Percentiles rank a stretch among this genome's conserved stretches.
These are phyloP conservation scores for Lomographa bimaculata DNA, from an alignment of 2,888 invertebrate genomes.

Conservation along the genomic window DNA sequence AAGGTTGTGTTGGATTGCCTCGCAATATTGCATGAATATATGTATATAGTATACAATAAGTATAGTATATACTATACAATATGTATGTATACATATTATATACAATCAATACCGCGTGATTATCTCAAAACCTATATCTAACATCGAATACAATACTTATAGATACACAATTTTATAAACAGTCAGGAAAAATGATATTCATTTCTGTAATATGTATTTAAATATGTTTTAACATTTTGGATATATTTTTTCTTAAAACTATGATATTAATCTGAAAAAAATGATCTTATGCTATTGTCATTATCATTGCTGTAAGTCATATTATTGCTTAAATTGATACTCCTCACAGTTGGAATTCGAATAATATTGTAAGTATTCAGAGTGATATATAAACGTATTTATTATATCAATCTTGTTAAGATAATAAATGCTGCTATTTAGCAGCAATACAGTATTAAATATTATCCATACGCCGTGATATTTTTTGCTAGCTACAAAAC, in stretches of 20 bases:
- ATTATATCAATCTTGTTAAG: too few relatives aligned
- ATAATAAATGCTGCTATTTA: too few relatives aligned
- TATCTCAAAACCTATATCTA: slow-evolving; percentile 4
- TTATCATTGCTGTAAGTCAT: slow-evolving; percentile 9
- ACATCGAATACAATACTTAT: slow-evolving; percentile 23
- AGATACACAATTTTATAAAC: slow-evolving; percentile 17
- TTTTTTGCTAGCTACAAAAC: too few relatives aligned
- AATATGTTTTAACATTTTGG: slow-evolving; percentile 37
- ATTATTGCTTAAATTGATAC: slow-evolving; percentile 12
- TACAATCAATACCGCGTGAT: not conserved
- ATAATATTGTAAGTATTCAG: not conserved
- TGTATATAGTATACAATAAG: not conserved
- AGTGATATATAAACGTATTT: too few relatives aligned
- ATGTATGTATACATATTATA: not conserved
- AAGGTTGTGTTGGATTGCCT: not conserved
- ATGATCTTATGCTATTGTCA: slow-evolving; percentile 27
- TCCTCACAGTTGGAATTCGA: not conserved
- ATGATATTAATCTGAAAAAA: slow-evolving; percentile 39
- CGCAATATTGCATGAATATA: not conserved
- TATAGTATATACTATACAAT: too few relatives aligned
- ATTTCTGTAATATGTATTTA: slow-evolving; percentile 30
- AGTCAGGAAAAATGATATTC: slow-evolving; percentile 23
- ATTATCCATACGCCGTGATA: too few relatives aligned
- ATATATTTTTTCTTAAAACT: slow-evolving; percentile 40
- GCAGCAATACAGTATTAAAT: too few relatives aligned